Conservation (phyloP, 2,797 vertebrate genomes). For the Enteromius thamalakanensis region DNA sequence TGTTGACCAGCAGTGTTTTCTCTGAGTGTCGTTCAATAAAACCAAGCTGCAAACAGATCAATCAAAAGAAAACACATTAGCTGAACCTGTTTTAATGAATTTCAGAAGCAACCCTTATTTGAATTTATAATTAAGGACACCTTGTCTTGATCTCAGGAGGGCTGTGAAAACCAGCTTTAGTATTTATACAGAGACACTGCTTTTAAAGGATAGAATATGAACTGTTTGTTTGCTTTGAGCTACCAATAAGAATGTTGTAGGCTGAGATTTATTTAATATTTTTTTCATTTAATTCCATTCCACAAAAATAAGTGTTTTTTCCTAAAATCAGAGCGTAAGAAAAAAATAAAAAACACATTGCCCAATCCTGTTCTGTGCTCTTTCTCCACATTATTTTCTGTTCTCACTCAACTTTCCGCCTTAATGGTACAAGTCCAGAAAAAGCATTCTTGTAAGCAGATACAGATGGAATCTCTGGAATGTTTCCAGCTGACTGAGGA, state of each 20-base stretch:
- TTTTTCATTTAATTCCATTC: neutral
- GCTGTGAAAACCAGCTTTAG: neutral
- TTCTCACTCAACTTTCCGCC: neutral
- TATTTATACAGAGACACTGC: no score
- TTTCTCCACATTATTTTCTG: neutral
- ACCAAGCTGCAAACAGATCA: constrained; percentile 4
- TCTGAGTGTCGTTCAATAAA: neutral
- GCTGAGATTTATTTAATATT: neutral
- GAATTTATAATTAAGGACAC: neutral
- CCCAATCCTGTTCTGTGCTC: neutral
- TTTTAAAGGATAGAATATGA: neutral
- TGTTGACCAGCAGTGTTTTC: neutral
- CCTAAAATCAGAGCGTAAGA: neutral
- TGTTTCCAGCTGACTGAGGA: neutral
- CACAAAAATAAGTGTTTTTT: neutral
- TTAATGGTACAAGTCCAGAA: neutral
- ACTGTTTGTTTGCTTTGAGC: neutral
- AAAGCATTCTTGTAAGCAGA: neutral
- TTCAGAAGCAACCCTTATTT: neutral
- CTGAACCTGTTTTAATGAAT: neutral
- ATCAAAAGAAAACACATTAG: neutral
- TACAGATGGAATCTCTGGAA: neutral
- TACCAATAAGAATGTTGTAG: neutral
- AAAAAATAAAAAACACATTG: neutral
- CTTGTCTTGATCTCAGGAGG: neutral